Evolutionary conservation across 2,888 invertebrate species (phyloP).

Genomic region (Chaitophorus viminalis): DNA sequence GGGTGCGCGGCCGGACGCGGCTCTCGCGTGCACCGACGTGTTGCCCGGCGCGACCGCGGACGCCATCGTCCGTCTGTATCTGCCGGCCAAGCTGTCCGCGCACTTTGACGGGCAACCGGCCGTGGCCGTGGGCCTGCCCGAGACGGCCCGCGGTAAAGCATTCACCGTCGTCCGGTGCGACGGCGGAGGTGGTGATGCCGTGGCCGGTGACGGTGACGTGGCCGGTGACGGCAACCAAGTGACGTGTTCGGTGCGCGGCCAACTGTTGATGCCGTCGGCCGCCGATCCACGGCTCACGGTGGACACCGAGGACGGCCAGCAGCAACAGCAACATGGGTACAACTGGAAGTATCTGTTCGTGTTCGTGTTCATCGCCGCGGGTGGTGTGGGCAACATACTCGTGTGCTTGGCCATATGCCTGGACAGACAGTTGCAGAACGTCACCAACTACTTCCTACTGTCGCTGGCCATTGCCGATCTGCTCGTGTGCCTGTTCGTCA

Average conservation of each 20-base stretch:
- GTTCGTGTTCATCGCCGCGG: conserved; percentile 85
- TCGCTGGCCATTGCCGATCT: conserved; percentile 94
- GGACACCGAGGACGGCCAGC: conserved; percentile 36
- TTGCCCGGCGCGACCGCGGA: neutral
- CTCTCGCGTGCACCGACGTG: conserved; percentile 34
- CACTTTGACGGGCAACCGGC: conserved; percentile 45
- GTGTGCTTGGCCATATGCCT: conserved; percentile 93
- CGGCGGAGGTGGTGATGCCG: neutral
- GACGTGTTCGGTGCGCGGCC: conserved; percentile 28
- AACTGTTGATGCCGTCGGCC: conserved; percentile 28
- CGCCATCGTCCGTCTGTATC: conserved; percentile 34
- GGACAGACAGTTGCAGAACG: conserved; percentile 90
- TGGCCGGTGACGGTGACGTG: neutral
- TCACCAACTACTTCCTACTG: conserved; percentile 94
- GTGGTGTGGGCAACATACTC: conserved; percentile 89
- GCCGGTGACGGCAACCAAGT: conserved; percentile 18
- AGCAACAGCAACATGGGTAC: conserved; percentile 67
- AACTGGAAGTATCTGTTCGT: conserved; percentile 89
- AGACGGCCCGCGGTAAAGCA: conserved; percentile 31
- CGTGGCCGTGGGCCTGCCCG: conserved; percentile 44
- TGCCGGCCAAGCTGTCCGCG: conserved; percentile 41
- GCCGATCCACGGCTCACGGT: conserved; percentile 4
- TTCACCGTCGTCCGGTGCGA: conserved; percentile 30
- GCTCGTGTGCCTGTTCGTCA: conserved; percentile 91
- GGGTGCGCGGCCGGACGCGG: conserved; percentile 5